Base-by-base conservation (phyloP, 2,888 invertebrate genomes). In the Crioceris asparagi region DNA sequence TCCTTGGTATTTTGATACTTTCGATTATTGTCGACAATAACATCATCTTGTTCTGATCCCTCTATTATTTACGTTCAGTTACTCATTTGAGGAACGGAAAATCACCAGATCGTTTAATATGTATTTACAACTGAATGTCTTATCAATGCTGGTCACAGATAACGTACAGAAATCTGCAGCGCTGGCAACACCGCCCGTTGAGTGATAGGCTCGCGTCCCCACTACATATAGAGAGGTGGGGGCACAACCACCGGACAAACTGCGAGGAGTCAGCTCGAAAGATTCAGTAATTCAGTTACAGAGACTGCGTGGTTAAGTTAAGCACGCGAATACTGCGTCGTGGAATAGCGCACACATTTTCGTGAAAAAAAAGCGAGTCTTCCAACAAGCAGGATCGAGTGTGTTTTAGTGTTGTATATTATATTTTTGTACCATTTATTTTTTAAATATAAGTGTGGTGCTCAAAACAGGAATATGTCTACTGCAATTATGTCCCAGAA, bases 401-500 rank as follows among this genome's bases (percentile, higher is more conserved):
- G 53, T 50, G 49, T 51, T 47, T 48, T 44, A 40, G 44, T 29
- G n/a, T 4, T 15, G 21, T 21, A 21, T 21, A 21, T 21, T 7
- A 44, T 45, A 41, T 41, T 38, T 43, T 44, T 43, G 29, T 12
- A 36, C 41, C 44, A 34, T 45, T 38, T 38, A 39, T 44, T 45
- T 44, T 39, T 39, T 41, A 39, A 39, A 42, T 40, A 43, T 48
- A 40, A 45, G 47, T 53, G 53, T 50, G 45, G 47, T 52, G 47
- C 51, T 44, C 37, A 49, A 39, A 38, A 43, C 36, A 44, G 49
- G 49, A 51, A 47, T 39, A 82, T 81, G 82, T 81, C 81, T 68
- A 79, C 82, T 55, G 80, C 79, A 65, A 79, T 81, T 66, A 80
- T 81, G 80, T 75, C 77, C 67, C 75, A 74, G 68, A 72, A 75